phyloP scores from a whole-genome alignment of 2,797 vertebrate genomes.

The Percopsis omiscomaycus region DNA sequence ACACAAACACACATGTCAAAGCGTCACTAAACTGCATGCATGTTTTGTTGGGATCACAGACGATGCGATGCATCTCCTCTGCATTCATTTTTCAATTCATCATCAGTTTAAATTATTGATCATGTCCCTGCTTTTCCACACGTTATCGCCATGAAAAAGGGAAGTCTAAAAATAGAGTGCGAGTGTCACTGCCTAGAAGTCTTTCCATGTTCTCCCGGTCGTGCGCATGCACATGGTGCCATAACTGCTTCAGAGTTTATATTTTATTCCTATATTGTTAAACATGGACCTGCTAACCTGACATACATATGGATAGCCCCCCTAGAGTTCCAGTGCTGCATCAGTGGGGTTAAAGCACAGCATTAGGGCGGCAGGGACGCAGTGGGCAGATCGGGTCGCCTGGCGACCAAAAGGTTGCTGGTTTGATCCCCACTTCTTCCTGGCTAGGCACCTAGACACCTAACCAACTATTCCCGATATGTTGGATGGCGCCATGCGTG shows the following conservation, averaged over 20 bases:
- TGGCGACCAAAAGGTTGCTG: too few relatives aligned
- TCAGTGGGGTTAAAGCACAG: constrained; percentile 37
- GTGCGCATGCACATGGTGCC: background rate
- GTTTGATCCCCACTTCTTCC: too few relatives aligned
- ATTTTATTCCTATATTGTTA: constrained; percentile 14
- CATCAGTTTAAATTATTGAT: constrained; percentile 73
- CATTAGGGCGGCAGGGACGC: background rate
- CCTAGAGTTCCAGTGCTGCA: constrained; percentile 36
- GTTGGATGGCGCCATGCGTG: too few relatives aligned
- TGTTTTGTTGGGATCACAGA: constrained; percentile 32
- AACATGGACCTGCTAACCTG: constrained; percentile 36
- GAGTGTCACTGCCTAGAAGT: constrained; percentile 66
- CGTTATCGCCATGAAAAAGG: constrained; percentile 49
- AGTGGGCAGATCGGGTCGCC: too few relatives aligned
- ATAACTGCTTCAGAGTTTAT: constrained; percentile 15
- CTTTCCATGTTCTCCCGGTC: constrained; percentile 65
- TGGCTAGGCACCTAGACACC: too few relatives aligned
- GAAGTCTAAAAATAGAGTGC: constrained; percentile 68
- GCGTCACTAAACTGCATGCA: too few relatives aligned
- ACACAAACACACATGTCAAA: constrained; percentile 22
- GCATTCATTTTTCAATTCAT: constrained; percentile 63
- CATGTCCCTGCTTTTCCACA: constrained; percentile 52
- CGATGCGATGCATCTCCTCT: constrained; percentile 54
- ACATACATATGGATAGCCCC: constrained; percentile 25
- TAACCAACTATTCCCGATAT: too few relatives aligned